These are phyloP conservation scores for Tychaedon coryphoeus DNA, from an alignment of 2,113 vertebrate genomes.

Conservation along the genomic window DNA sequence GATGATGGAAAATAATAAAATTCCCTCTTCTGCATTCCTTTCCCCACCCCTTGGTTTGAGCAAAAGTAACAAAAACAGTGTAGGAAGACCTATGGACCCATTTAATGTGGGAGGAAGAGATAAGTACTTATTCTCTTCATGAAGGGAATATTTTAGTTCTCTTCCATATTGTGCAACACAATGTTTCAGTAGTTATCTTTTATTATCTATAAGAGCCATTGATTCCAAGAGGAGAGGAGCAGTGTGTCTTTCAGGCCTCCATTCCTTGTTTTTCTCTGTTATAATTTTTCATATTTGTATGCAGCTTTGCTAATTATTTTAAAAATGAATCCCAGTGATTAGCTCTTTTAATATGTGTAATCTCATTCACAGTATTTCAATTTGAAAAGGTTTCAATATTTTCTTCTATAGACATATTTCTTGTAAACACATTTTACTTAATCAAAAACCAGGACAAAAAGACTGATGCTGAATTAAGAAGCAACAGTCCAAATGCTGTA, in stretches of 20 bases:
- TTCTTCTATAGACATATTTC: not conserved
- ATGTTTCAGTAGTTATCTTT: not conserved
- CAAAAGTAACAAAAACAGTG: not conserved
- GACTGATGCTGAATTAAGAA: not conserved
- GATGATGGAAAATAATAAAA: not conserved
- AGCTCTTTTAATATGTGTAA: not conserved
- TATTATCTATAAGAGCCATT: not conserved
- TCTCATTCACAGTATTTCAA: not conserved
- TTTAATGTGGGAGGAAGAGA: not conserved
- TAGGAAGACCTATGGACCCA: not conserved
- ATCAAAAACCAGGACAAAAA: not conserved
- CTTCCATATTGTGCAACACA: not conserved
- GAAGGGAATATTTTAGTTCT: not conserved
- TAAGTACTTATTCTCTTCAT: not conserved
- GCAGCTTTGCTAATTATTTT: not conserved
- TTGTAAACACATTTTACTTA: not conserved
- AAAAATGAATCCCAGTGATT: not conserved
- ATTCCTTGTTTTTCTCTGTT: not conserved
- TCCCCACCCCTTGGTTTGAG: not conserved
- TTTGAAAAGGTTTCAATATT: not conserved
- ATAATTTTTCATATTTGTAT: not conserved
- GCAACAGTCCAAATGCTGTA: not conserved
- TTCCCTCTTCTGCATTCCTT: rapidly evolving
- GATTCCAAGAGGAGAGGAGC: not conserved
- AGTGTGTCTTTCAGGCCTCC: not conserved